These are phyloP conservation scores for Grantiella picta DNA, from an alignment of 2,113 vertebrate genomes.

Conservation along the genomic window DNA sequence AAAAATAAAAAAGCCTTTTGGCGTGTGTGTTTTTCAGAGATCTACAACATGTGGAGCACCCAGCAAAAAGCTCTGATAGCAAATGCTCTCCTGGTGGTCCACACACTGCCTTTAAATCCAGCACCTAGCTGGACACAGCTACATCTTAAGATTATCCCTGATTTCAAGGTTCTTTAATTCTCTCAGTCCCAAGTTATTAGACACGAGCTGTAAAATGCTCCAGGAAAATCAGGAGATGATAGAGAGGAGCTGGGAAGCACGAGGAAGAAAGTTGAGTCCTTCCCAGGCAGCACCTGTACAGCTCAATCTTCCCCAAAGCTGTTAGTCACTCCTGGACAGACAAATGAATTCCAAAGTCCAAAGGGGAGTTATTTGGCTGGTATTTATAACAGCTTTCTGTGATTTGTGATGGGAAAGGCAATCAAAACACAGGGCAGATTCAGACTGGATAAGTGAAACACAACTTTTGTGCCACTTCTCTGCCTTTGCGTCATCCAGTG, in stretches of 20 bases:
- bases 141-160: background rate
- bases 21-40: too few relatives aligned
- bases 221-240: background rate
- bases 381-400: background rate
- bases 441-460: background rate
- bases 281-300: background rate
- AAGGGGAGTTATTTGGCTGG: background rate
- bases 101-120: too few relatives aligned
- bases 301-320: fast-evolving
- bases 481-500: background rate
- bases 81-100: too few relatives aligned
- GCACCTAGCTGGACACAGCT: background rate
- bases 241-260: background rate
- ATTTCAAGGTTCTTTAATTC: background rate
- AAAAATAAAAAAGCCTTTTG: too few relatives aligned
- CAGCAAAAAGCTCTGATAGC: too few relatives aligned
- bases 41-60: too few relatives aligned
- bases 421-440: background rate
- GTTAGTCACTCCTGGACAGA: background rate
- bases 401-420: background rate
- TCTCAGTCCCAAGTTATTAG: background rate
- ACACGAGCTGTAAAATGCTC: background rate
- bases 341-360: background rate
- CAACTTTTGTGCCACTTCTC: background rate
- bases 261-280: background rate